Evolutionary conservation across 2,113 vertebrate species (phyloP).

Genomic region (Coptodon rendalli): DNA sequence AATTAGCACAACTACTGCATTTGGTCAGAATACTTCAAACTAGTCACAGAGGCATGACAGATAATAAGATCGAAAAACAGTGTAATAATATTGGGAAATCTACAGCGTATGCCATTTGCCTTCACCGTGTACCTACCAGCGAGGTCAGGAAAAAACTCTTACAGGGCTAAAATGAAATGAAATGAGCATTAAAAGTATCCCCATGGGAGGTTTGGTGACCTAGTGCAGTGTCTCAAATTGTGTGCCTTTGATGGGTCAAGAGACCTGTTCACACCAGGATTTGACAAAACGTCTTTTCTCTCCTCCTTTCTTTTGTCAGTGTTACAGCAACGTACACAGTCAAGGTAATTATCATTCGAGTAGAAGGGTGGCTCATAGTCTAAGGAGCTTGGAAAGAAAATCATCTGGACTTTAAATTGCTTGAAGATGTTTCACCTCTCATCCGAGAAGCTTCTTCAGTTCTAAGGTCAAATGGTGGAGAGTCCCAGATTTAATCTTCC

Average conservation of each 20-base stretch:
- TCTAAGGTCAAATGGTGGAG: background rate
- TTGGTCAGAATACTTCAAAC: background rate
- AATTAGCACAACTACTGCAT: background rate
- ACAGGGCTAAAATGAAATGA: constrained; percentile 21
- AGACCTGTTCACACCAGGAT: background rate
- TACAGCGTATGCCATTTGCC: background rate
- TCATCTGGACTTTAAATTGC: background rate
- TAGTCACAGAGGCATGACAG: background rate
- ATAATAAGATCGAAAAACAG: background rate
- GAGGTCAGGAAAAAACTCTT: constrained; percentile 8
- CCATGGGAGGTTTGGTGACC: background rate
- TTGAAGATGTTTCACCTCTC: background rate
- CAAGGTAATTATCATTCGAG: background rate
- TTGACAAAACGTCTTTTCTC: background rate
- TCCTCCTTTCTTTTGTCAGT: background rate
- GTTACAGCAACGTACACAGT: background rate
- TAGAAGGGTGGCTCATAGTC: background rate
- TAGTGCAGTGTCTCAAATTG: background rate
- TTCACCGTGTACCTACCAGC: background rate
- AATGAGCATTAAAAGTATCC: constrained; percentile 17
- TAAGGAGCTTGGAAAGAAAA: background rate
- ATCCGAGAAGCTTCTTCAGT: background rate
- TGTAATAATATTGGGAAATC: background rate
- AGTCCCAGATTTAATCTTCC: background rate
- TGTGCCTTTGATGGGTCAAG: constrained; percentile 8